phyloP scores from a whole-genome alignment of 2,113 vertebrate genomes.

The Albula goreensis region DNA sequence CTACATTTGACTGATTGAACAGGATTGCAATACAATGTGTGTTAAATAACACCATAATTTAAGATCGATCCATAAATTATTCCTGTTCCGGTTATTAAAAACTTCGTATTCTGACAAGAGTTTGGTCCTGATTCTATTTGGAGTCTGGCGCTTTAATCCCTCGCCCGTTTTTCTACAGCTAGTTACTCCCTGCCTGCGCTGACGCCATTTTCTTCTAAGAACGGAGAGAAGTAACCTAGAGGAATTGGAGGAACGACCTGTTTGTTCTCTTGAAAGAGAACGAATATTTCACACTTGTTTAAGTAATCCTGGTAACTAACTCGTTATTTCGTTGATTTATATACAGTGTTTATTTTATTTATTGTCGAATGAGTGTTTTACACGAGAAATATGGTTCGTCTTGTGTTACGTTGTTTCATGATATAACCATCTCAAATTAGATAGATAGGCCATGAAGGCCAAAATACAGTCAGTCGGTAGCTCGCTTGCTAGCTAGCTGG shows the following conservation, averaged over 20 bases:
- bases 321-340: slow-evolving; percentile 18
- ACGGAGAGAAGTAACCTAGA: slow-evolving; percentile 12
- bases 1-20: no score
- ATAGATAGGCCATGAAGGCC: slow-evolving; percentile 13
- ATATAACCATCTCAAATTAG: background rate
- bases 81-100: no score
- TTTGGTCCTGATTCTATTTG: no score
- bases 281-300: slow-evolving; percentile 14
- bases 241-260: slow-evolving; percentile 25
- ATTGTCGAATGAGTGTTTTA: background rate
- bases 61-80: no score
- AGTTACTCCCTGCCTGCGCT: background rate
- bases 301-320: slow-evolving; percentile 30
- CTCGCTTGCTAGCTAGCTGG: background rate
- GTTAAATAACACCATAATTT: no score
- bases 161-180: no score
- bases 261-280: slow-evolving; percentile 17
- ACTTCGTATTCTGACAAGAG: no score
- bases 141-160: no score
- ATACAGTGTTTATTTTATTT: slow-evolving; percentile 1
- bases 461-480: background rate
- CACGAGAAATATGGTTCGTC: background rate
- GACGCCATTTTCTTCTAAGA: slow-evolving; percentile 32
- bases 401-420: background rate
- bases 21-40: no score